Base-by-base conservation (phyloP, 2,888 invertebrate species). In the Yponomeuta malinellus region DNA sequence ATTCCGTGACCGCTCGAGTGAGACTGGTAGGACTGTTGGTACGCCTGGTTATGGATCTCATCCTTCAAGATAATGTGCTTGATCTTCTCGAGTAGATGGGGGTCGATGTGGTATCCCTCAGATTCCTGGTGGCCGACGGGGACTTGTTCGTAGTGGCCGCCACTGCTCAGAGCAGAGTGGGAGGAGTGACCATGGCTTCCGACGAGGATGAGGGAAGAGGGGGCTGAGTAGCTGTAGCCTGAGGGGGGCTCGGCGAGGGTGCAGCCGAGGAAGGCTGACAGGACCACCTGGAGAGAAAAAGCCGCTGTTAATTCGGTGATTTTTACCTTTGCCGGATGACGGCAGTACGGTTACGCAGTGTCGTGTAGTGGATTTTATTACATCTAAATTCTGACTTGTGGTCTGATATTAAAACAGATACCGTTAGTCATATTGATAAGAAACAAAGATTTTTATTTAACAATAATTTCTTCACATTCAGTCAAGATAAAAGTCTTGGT, bases 1-100 rank as follows among this genome's bases (percentile, higher is more conserved):
- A 94, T 87, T 2, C 91, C 92, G 74, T 93, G 93, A 31, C 93
- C 91, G 15, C 52, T 59, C 15, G 52, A 59, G 72, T 88, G 87
- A 73, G 87, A 87, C 69, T 93, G 90, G 76, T 93, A 93, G 74
- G 93, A 90, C 37, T 88, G 86, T 66, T 89, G 88, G 83, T 83
- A 87, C 52, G 89, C 92, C 74, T 93, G 90, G 80, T 93, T 92
- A 72, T 92, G 93, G 81, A 93, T 86, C 86, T 97, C 97, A 86
- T 97, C 97, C 81, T 95, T 96, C 77, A 97, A 93, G 79, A 97
- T 94, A 86, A 97, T 96, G 90, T 96, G 95, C 84, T 96, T 95
- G 83, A 97, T 95, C 88, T 97, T 96, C 82, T 96, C 95, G 76
- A 97, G 93, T 76, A 97, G 94, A 77, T 95, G 95, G 70, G 94